These are phyloP conservation scores for Silurus lanzhouensis DNA, from an alignment of 2,797 vertebrate species.

Conservation along the genomic window DNA sequence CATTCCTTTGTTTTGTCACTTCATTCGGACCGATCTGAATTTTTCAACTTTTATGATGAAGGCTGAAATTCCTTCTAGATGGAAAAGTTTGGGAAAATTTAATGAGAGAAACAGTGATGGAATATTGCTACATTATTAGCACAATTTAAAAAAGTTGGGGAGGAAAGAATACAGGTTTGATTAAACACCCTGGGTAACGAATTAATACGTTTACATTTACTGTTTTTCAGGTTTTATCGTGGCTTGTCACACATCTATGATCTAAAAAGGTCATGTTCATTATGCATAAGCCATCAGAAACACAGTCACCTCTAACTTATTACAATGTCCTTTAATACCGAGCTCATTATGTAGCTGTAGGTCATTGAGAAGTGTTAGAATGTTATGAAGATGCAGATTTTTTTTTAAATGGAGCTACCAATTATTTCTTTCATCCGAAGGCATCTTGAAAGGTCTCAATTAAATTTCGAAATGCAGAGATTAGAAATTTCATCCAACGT, in stretches of 20 bases:
- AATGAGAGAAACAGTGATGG: neutral
- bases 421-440: conserved; percentile 8
- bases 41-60: neutral
- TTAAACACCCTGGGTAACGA: neutral
- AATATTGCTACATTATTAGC: neutral
- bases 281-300: conserved; percentile 3
- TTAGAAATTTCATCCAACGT: neutral
- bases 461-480: too few relatives aligned
- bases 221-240: neutral
- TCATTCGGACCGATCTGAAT: neutral
- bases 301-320: neutral
- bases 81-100: neutral
- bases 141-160: neutral
- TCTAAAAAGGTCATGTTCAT: conserved; percentile 33
- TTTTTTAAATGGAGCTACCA: conserved; percentile 5
- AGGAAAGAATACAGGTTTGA: neutral
- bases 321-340: neutral
- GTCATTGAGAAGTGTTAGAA: neutral
- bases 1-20: neutral
- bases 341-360: neutral
- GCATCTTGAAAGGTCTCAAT: neutral
- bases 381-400: neutral
- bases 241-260: neutral
- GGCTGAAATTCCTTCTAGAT: neutral
- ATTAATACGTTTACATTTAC: neutral